Percentiles rank a stretch among this genome's conserved stretches.
phyloP scores from a whole-genome alignment of 2,113 vertebrate genomes.

The Apteryx mantelli region DNA sequence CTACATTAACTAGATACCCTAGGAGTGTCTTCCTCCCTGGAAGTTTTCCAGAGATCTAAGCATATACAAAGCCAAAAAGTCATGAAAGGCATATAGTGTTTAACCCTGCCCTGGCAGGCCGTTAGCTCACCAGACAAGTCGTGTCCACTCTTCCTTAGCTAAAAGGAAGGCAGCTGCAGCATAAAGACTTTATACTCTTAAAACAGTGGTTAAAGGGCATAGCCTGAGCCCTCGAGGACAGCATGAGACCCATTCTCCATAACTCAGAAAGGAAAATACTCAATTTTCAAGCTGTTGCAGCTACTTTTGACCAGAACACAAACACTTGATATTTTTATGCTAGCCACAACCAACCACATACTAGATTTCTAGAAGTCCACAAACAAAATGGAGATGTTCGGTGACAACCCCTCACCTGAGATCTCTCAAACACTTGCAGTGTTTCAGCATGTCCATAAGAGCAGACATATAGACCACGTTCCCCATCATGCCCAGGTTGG shows the following conservation, averaged over 20 bases:
- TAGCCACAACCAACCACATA: not conserved
- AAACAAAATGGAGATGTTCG: not conserved
- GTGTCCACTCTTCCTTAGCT: conserved; percentile 30
- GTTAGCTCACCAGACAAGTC: not conserved
- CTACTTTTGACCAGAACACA: not conserved
- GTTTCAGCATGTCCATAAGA: conserved; percentile 87
- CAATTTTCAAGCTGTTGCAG: not conserved
- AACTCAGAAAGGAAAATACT: not conserved
- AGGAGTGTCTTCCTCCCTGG: not conserved
- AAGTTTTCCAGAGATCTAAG: not conserved
- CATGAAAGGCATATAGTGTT: not conserved
- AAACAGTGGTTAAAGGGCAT: conserved; percentile 8
- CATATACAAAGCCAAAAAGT: not conserved
- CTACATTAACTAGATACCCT: not conserved
- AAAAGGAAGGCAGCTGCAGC: not conserved
- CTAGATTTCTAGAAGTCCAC: not conserved
- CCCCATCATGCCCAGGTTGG: conserved; percentile 92
- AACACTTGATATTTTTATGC: not conserved
- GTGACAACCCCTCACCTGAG: conserved; percentile 85
- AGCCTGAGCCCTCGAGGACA: not conserved
- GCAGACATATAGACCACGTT: conserved; percentile 88
- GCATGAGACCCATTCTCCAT: fast-evolving
- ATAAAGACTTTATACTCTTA: not conserved
- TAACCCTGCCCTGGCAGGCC: not conserved
- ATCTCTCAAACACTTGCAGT: conserved; percentile 89